phyloP scores from a whole-genome alignment of 1,140 invertebrate species.

The Chironomus tepperi region DNA sequence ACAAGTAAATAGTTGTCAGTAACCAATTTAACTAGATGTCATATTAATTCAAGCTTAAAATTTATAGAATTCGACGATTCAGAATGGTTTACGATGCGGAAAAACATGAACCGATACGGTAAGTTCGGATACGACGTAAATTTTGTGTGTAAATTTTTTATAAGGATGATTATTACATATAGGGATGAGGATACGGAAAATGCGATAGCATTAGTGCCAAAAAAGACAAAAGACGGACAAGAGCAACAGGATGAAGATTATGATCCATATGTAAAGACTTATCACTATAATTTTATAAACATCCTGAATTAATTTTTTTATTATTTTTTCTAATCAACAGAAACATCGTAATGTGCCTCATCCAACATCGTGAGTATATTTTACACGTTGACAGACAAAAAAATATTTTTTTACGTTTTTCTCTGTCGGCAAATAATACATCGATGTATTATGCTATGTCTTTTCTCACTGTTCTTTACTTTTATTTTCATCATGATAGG shows the following conservation, averaged over 20 bases:
- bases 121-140: too few species aligned
- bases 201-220: neutral
- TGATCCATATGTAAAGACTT: neutral
- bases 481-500: conserved; percentile 36
- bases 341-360: conserved; percentile 36
- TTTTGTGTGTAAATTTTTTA: too few species aligned
- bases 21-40: too few species aligned
- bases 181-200: neutral
- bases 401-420: conserved; percentile 28
- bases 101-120: too few species aligned
- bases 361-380: conserved; percentile 38
- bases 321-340: conserved; percentile 35
- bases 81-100: too few species aligned
- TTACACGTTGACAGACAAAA: conserved; percentile 6
- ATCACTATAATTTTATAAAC: neutral
- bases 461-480: conserved; percentile 29
- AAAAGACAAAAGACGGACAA: conserved; percentile 26
- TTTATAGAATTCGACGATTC: too few species aligned
- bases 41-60: too few species aligned
- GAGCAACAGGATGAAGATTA: neutral
- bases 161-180: neutral
- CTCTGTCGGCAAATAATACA: neutral
- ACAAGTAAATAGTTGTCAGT: too few species aligned
- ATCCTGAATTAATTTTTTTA: neutral
- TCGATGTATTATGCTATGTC: conserved; percentile 25